Percentiles rank a stretch among this genome's conserved stretches.
phyloP scores from a whole-genome alignment of 2,888 invertebrate genomes.

The Scaptomyza caliginosa region DNA sequence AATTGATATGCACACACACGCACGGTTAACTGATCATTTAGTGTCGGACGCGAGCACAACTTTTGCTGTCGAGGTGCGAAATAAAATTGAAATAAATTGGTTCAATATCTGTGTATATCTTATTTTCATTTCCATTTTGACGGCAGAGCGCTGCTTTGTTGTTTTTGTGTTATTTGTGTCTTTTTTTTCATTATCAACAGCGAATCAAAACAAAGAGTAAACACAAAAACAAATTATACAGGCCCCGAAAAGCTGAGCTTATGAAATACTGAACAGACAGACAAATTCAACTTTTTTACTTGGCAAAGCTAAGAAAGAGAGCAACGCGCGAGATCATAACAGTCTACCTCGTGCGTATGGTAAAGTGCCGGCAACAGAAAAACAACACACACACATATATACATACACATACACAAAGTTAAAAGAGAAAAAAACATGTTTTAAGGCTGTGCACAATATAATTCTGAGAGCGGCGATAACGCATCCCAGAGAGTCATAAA shows the following conservation, averaged over 20 bases:
- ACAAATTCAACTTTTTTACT: constrained; percentile 4
- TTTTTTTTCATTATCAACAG: constrained; percentile 50
- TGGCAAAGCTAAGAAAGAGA: constrained; percentile 8
- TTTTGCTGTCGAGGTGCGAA: constrained; percentile 60
- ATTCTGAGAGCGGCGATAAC: constrained; percentile 1
- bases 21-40: constrained; percentile 35
- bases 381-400: constrained; percentile 4
- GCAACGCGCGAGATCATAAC: constrained; percentile 37
- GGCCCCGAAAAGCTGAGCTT: constrained; percentile 27
- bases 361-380: constrained; percentile 41
- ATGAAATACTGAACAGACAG: constrained; percentile 30
- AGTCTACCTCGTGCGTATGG: constrained; percentile 22
- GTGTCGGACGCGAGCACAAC: constrained; percentile 52
- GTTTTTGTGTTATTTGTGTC: constrained; percentile 4
- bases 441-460: constrained; percentile 8
- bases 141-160: constrained; percentile 27
- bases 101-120: constrained; percentile 65
- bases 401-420: not conserved
- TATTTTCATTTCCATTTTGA: constrained; percentile 65
- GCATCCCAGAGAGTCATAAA: not conserved
- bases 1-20: constrained; percentile 8
- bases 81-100: constrained; percentile 77
- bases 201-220: constrained; percentile 68
- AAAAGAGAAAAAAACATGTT: constrained; percentile 44
- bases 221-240: constrained; percentile 50